A percentile compares a stretch with the other conserved stretches of the same genome.
phyloP scores from a whole-genome alignment of 1,140 invertebrate species.

The Anastrepha ludens region DNA sequence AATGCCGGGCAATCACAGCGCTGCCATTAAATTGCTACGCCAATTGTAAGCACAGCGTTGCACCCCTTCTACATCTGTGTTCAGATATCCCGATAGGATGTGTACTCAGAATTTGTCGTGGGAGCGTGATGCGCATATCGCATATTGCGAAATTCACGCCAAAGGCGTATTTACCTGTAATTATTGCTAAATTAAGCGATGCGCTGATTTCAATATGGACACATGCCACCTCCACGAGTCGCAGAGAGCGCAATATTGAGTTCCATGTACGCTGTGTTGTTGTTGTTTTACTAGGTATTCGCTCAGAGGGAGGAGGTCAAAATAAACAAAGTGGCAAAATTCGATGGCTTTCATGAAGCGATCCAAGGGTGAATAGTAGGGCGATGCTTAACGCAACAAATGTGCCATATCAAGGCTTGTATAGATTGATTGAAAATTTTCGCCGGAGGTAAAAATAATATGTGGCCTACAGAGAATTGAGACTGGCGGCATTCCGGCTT shows the following conservation, averaged over 20 bases:
- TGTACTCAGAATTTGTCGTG: not conserved
- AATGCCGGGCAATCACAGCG: not conserved
- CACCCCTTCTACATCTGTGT: not conserved
- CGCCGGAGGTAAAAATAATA: too few species aligned
- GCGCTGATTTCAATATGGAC: constrained; percentile 29
- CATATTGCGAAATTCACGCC: constrained; percentile 48
- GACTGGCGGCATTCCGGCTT: too few species aligned
- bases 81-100: not conserved
- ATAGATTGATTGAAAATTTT: too few species aligned
- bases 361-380: too few species aligned
- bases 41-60: not conserved
- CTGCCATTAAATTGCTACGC: not conserved
- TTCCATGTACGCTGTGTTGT: not conserved
- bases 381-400: too few species aligned
- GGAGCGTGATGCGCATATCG: not conserved
- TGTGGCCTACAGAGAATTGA: too few species aligned
- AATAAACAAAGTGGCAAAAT: constrained; percentile 31
- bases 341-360: not conserved
- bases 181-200: constrained; percentile 47
- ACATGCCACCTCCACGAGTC: not conserved
- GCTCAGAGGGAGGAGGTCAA: not conserved
- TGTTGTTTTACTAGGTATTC: not conserved
- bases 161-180: constrained; percentile 45
- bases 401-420: too few species aligned
- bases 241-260: not conserved